These are phyloP conservation scores for Tetragnatha montana DNA, from an alignment of 2,888 invertebrate species.

Conservation along the genomic window DNA sequence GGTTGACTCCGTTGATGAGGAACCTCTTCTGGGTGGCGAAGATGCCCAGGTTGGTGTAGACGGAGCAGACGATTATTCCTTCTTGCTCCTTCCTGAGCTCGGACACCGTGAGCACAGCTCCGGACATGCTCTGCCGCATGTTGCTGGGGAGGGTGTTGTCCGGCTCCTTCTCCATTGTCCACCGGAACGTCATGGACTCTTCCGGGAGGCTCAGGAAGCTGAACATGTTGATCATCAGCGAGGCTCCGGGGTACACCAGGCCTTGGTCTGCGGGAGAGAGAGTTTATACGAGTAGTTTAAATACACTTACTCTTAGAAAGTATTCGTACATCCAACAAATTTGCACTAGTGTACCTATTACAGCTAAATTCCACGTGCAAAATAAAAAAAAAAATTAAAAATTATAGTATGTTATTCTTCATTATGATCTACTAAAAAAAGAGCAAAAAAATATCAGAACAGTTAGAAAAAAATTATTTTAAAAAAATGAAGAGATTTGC, in stretches of 20 bases:
- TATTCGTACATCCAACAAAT: no score
- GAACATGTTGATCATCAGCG: slow-evolving; percentile 24
- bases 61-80: slow-evolving; percentile 32
- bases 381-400: no score
- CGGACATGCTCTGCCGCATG: slow-evolving; percentile 40
- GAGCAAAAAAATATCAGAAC: no score
- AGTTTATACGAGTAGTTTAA: no score
- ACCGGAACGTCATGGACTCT: slow-evolving; percentile 12
- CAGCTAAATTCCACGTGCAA: no score
- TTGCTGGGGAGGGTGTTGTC: slow-evolving; percentile 43
- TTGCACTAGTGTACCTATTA: no score
- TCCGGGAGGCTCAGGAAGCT: slow-evolving; percentile 33
- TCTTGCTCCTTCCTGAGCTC: slow-evolving; percentile 51
- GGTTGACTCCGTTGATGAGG: slow-evolving; percentile 20
- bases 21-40: slow-evolving; percentile 42
- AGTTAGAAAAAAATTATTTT: no score
- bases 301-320: no score
- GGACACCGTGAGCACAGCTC: slow-evolving; percentile 2
- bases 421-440: no score
- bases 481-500: no score
- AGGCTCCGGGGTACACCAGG: slow-evolving; percentile 49
- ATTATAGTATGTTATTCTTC: no score
- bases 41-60: slow-evolving; percentile 26
- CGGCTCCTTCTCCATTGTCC: slow-evolving; percentile 26
- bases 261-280: slow-evolving; percentile 28